Evolutionary conservation across 1,140 invertebrate species (phyloP).

Genomic region (Ostrea edulis): DNA sequence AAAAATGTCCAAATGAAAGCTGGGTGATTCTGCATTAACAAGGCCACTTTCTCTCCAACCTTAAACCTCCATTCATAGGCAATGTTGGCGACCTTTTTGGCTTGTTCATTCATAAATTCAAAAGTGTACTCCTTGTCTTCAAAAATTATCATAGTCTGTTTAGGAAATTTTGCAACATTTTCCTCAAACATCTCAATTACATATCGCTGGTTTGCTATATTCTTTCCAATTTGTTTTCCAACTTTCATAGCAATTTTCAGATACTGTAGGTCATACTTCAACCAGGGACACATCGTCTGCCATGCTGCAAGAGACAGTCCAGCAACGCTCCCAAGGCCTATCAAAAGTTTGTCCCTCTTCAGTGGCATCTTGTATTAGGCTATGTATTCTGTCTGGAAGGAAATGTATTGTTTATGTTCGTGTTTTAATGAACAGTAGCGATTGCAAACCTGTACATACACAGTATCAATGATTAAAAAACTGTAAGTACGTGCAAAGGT

Average conservation of each 20-base stretch:
- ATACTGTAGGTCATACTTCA: slow-evolving; percentile 59
- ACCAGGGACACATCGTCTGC: slow-evolving; percentile 63
- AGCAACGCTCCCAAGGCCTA: slow-evolving; percentile 20
- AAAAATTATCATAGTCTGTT: slow-evolving; percentile 68
- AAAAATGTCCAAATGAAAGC: slow-evolving; percentile 74
- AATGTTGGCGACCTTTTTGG: slow-evolving; percentile 69
- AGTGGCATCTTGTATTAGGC: slow-evolving; percentile 1
- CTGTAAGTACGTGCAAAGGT: no score
- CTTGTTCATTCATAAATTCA: slow-evolving; percentile 67
- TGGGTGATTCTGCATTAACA: slow-evolving; percentile 72
- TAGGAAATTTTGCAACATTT: slow-evolving; percentile 57
- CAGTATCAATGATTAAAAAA: no score
- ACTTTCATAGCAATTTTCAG: slow-evolving; percentile 49
- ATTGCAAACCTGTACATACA: no score
- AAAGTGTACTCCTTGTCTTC: slow-evolving; percentile 68
- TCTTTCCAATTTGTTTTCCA: not conserved
- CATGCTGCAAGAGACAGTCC: slow-evolving; percentile 52
- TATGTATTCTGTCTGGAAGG: no score
- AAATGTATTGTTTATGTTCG: no score
- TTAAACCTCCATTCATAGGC: slow-evolving; percentile 59
- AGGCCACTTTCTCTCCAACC: slow-evolving; percentile 66
- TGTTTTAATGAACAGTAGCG: no score
- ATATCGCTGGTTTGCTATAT: slow-evolving; percentile 46
- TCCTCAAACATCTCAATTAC: slow-evolving; percentile 71
- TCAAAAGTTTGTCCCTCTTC: slow-evolving; percentile 14